Conservation (phyloP, 2,797 vertebrate genomes). For the Neopelma chrysocephalum region DNA sequence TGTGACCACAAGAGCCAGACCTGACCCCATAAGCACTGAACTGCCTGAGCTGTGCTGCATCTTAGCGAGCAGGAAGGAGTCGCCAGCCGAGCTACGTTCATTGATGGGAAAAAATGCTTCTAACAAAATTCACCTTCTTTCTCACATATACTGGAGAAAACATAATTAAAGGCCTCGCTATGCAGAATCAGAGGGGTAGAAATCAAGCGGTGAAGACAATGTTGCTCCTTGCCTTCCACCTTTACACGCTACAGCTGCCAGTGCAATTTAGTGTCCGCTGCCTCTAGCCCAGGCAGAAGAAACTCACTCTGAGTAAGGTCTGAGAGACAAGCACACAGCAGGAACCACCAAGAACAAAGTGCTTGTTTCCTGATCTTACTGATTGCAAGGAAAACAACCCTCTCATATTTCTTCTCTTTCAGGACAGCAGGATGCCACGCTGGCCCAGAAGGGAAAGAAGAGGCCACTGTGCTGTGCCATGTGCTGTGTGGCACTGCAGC, state of each 20-base stretch:
- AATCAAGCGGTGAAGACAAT: not conserved
- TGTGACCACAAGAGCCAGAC: not conserved
- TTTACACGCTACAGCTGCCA: not conserved
- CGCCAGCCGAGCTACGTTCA: fast-evolving
- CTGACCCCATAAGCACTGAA: fast-evolving
- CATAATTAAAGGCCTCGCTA: not conserved
- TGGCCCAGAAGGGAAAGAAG: not conserved
- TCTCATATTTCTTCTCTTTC: not conserved
- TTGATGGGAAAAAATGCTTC: not conserved
- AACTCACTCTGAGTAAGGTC: not conserved
- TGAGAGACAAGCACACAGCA: not conserved
- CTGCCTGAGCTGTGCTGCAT: not conserved
- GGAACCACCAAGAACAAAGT: not conserved
- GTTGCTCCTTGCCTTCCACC: not conserved
- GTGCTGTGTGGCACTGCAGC: not conserved
- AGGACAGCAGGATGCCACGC: not conserved
- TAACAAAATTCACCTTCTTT: not conserved
- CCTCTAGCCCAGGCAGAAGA: not conserved
- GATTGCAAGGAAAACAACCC: not conserved
- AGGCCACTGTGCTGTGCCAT: fast-evolving
- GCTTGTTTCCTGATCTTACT: not conserved
- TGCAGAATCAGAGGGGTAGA: not conserved
- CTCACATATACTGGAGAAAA: not conserved
- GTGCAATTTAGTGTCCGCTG: too few relatives aligned
- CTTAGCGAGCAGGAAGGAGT: not conserved